phyloP scores from a whole-genome alignment of 2,797 vertebrate genomes.

The Pseudomugil gertrudae region DNA sequence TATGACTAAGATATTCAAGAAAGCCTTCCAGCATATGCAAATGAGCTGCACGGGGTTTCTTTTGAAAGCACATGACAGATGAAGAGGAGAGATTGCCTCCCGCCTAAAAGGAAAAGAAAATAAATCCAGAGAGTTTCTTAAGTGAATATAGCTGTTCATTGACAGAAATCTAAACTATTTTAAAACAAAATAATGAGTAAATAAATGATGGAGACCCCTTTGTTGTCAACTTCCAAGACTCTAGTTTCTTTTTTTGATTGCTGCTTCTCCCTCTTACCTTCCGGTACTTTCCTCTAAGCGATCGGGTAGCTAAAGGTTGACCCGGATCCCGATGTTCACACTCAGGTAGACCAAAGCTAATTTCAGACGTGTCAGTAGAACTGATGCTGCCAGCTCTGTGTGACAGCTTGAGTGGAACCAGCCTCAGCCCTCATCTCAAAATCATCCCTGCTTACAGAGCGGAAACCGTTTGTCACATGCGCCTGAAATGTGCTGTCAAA shows the following conservation, averaged over 20 bases:
- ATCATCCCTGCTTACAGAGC: slow-evolving; percentile 67
- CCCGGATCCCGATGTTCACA: slow-evolving; percentile 44
- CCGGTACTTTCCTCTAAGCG: slow-evolving; percentile 49
- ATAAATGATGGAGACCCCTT: slow-evolving; percentile 15
- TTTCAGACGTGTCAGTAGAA: slow-evolving; percentile 76
- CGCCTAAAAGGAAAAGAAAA: neutral
- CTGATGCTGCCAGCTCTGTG: slow-evolving; percentile 62
- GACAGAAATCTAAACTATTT: neutral
- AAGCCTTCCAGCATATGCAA: slow-evolving; percentile 62
- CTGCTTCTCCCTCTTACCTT: slow-evolving; percentile 1
- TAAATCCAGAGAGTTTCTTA: neutral
- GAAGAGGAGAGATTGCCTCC: slow-evolving; percentile 36
- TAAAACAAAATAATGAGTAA: neutral
- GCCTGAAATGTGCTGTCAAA: slow-evolving; percentile 51
- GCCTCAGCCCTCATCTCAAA: slow-evolving; percentile 60
- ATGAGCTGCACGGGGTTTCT: slow-evolving; percentile 40
- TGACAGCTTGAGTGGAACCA: slow-evolving; percentile 74
- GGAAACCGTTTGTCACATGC: slow-evolving; percentile 59
- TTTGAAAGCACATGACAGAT: slow-evolving; percentile 61
- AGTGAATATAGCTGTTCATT: slow-evolving; percentile 16
- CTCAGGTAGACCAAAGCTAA: slow-evolving; percentile 73
- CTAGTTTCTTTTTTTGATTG: slow-evolving; percentile 1
- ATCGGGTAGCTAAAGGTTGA: slow-evolving; percentile 51
- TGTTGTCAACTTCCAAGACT: neutral
- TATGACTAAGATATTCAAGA: slow-evolving; percentile 68